Conservation (phyloP, 2,113 vertebrate genomes). For the Fulica atra region DNA sequence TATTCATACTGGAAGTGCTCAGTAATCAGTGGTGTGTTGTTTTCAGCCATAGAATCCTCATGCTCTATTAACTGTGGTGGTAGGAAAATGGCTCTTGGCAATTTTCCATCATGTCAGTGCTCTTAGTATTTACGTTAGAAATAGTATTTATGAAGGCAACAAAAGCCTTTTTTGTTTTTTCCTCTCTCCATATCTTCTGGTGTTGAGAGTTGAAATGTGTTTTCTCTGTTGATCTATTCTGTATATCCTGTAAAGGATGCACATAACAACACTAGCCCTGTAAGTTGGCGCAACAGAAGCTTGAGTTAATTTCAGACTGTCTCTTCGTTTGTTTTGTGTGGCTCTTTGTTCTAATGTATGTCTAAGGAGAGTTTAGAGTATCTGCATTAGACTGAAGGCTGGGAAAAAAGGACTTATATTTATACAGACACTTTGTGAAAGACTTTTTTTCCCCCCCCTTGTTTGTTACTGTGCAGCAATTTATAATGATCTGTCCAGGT, state of each 20-base stretch:
- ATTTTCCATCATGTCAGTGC: conserved; percentile 68
- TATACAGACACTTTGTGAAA: conserved; percentile 14
- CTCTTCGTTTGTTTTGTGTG: background rate
- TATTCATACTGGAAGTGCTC: background rate
- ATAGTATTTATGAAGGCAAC: conserved; percentile 39
- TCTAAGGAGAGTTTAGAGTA: conserved; percentile 25
- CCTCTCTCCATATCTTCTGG: background rate
- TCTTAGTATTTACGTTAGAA: conserved; percentile 56
- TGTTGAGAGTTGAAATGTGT: conserved; percentile 10
- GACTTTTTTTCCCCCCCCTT: background rate
- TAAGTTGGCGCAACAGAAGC: background rate
- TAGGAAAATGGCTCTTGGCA: conserved; percentile 74
- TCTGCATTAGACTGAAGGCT: background rate
- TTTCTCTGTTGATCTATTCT: background rate
- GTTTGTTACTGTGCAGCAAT: conserved; percentile 18
- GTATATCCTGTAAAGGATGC: background rate
- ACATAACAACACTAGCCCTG: background rate
- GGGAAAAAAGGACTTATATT: background rate
- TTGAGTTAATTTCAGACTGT: background rate
- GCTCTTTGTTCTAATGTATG: background rate
- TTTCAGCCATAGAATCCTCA: conserved; percentile 44
- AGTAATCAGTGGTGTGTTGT: conserved; percentile 30
- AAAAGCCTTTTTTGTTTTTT: conserved; percentile 5
- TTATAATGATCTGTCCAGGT: conserved; percentile 32
- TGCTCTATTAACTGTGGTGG: conserved; percentile 70